A percentile compares a stretch with the other conserved stretches of the same genome.
phyloP scores from a whole-genome alignment of 2,888 invertebrate species.

The Sialis lutaria region DNA sequence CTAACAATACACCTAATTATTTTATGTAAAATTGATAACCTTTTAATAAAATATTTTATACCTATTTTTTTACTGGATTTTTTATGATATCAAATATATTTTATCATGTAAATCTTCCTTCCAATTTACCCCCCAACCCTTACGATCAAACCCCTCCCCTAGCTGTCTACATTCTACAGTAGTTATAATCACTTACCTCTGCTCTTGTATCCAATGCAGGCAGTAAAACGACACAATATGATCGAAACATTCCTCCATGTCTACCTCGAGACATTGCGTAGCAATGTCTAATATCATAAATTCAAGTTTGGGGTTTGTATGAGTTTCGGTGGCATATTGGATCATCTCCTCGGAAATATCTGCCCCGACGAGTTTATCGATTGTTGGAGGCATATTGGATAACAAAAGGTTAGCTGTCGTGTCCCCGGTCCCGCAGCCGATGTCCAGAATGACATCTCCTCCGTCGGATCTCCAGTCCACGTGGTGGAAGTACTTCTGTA shows the following conservation, averaged over 20 bases:
- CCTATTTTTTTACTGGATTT: too few species aligned
- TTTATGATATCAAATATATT: too few species aligned
- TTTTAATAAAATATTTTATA: too few species aligned
- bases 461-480: slow-evolving; percentile 36
- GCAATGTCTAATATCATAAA: slow-evolving; percentile 41
- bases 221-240: slow-evolving; percentile 64
- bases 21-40: too few species aligned
- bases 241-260: slow-evolving; percentile 35
- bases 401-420: slow-evolving; percentile 45
- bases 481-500: slow-evolving; percentile 41
- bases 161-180: neutral
- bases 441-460: slow-evolving; percentile 39
- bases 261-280: slow-evolving; percentile 27
- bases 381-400: slow-evolving; percentile 37
- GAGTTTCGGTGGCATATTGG: slow-evolving; percentile 38
- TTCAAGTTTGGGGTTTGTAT: slow-evolving; percentile 26
- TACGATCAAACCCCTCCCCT: too few species aligned
- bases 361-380: slow-evolving; percentile 36
- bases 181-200: slow-evolving; percentile 41
- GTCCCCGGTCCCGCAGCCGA: slow-evolving; percentile 60
- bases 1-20: too few species aligned
- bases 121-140: too few species aligned
- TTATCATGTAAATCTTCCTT: too few species aligned
- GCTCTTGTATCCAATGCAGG: slow-evolving; percentile 61
- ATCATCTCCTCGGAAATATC: slow-evolving; percentile 61